A percentile compares a stretch with the other conserved stretches of the same genome.
Evolutionary conservation across 2,888 invertebrate species (phyloP).

Genomic region (Atethmia centrago): DNA sequence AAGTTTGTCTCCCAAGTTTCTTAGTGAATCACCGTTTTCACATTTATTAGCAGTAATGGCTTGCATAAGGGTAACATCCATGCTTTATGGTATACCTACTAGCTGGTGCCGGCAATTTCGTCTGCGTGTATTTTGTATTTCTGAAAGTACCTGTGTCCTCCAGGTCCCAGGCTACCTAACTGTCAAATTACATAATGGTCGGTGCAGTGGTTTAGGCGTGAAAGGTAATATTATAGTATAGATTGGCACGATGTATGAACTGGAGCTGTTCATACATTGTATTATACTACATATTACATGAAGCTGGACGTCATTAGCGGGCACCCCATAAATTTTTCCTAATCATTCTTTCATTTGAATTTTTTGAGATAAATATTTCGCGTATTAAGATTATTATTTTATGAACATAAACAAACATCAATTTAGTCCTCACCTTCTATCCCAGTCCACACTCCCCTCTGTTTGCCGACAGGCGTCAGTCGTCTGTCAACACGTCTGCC

Average conservation of each 20-base stretch:
- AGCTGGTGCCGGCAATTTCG: not conserved
- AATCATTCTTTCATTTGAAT: not conserved
- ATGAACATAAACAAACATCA: constrained; percentile 18
- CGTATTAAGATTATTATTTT: constrained; percentile 9
- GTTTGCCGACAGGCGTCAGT: constrained; percentile 44
- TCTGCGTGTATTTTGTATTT: too few species aligned
- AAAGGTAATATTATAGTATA: too few species aligned
- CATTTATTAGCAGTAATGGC: not conserved
- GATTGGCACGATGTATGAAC: too few species aligned
- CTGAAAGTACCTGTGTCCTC: too few species aligned
- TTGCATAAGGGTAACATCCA: not conserved
- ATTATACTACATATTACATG: not conserved
- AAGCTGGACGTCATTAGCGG: not conserved
- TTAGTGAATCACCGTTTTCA: not conserved
- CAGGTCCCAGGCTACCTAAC: too few species aligned
- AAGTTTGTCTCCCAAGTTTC: not conserved
- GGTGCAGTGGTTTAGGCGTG: too few species aligned
- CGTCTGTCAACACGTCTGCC: constrained; percentile 52
- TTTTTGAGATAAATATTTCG: not conserved
- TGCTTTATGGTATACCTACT: not conserved
- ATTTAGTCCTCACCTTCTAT: constrained; percentile 20
- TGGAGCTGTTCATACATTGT: too few species aligned
- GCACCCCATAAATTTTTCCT: not conserved
- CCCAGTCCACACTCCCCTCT: constrained; percentile 26
- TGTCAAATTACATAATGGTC: too few species aligned